Evolutionary conservation across 1,140 invertebrate species (phyloP).

Genomic region (Drosophila pruinosa): DNA sequence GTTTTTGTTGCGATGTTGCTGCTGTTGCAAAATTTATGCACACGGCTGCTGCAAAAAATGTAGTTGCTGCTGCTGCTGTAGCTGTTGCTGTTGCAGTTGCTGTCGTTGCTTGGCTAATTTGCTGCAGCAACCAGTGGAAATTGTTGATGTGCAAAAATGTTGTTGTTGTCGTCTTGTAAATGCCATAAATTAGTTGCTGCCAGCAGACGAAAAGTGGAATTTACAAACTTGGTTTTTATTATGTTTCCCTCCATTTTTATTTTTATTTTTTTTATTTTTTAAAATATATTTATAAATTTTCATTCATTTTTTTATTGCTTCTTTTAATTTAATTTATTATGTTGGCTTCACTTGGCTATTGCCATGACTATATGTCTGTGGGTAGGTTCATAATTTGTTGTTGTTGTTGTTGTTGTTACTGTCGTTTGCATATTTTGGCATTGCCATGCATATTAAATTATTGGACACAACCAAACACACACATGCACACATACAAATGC

Average conservation of each 20-base stretch:
- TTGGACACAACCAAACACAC: conserved; percentile 24
- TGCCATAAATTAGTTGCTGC: conserved; percentile 79
- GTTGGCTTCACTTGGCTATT: conserved; percentile 26
- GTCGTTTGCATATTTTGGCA: conserved; percentile 53
- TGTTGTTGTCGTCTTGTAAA: conserved; percentile 73
- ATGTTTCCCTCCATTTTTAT: conserved; percentile 1
- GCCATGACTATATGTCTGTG: conserved; percentile 17
- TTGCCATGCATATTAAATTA: conserved; percentile 67
- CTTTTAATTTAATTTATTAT: conserved; percentile 68
- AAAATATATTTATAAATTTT: conserved; percentile 32
- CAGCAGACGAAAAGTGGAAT: conserved; percentile 69
- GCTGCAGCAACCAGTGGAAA: conserved; percentile 73
- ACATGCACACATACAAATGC: conserved; percentile 5
- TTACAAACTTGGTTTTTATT: conserved; percentile 48
- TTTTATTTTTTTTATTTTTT: conserved; percentile 28
- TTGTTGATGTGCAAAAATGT: conserved; percentile 77
- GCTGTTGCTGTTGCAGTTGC: conserved; percentile 10
- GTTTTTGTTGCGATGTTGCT: conserved; percentile 35
- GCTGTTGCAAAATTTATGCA: conserved; percentile 70
- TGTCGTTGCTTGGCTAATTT: conserved; percentile 60
- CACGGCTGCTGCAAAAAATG: conserved; percentile 60
- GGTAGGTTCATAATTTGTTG: conserved; percentile 24
- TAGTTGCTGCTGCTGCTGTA: conserved; percentile 30
- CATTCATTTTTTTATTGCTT: conserved; percentile 42
- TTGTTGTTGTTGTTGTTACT: conserved; percentile 21